Evolutionary conservation across 1,140 invertebrate species (phyloP), one percentile per base, ranked within the genome.

Genomic region (Pissodes strobi): DNA sequence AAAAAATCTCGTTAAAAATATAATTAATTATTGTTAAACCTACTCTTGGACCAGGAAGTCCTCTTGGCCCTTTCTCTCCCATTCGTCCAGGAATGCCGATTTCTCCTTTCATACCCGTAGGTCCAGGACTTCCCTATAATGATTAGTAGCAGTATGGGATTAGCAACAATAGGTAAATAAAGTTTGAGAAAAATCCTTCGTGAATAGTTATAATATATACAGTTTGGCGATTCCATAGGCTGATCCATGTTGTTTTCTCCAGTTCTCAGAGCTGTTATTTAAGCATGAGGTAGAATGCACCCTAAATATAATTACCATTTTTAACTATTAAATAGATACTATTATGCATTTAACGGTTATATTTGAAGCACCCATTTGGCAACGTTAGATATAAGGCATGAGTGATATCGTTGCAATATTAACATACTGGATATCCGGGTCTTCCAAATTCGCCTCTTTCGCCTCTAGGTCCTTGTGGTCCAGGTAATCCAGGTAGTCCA

Each of bases 71-170:
- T 49, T 70, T 70, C n/a, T 6, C n/a, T 69, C 79, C 79, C 51
- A 70, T 69, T 19, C 64, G 15, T 65, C 82, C 75, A 59, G 69
- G 22, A 74, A 72, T 49, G 69, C 80, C 77, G 73, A 56, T 62
- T 10, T 66, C 65, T 22, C 71, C 72, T 53, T 53, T 74, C 39
- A 64, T 57, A 57, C 70, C 72, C 27, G 68, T 70, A 30, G 66
- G 63, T 17, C 81, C 81, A 4, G 69, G 71, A 22, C 41, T 51
- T 18, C 76, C 78, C 49, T 69, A 61, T 49, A 46, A 60, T 34
- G 21, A 39, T 65, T 65, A 58, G 27, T 51, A 52, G 41, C 52
- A 43, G 38, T 57, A 41, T 27, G 3, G 3, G 3, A 9, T 27
- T 27, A 27, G 25, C 25, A 27, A n/a, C n/a, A n/a, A n/a, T n/a